phyloP scores from a whole-genome alignment of 2,113 vertebrate genomes.

The Antidorcas marsupialis region DNA sequence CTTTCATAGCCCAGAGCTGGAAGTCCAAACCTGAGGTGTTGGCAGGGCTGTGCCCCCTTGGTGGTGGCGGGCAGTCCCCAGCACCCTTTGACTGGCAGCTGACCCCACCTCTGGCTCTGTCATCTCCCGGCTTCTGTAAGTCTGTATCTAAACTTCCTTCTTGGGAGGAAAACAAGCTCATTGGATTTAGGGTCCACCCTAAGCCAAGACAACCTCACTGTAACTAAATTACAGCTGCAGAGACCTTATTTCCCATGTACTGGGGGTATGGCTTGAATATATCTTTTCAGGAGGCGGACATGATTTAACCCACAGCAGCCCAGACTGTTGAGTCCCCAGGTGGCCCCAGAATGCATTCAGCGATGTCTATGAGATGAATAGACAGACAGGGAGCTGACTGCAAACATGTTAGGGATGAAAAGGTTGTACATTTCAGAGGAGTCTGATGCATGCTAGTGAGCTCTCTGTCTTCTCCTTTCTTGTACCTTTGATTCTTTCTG shows the following conservation, averaged over 20 bases:
- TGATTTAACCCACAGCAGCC: background rate
- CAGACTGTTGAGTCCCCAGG: too few species aligned
- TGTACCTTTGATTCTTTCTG: fast-evolving
- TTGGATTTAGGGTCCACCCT: background rate
- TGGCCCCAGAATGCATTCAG: fast-evolving
- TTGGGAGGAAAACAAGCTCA: fast-evolving
- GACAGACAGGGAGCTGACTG: fast-evolving
- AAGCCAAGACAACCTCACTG: background rate
- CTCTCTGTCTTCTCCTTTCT: background rate
- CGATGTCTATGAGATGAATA: fast-evolving
- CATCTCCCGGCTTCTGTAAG: fast-evolving
- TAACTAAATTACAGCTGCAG: background rate
- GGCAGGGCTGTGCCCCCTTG: fast-evolving
- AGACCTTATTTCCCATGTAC: background rate
- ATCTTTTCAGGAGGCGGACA: background rate
- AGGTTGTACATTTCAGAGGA: background rate
- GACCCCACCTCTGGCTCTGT: fast-evolving
- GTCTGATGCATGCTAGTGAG: fast-evolving
- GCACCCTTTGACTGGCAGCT: background rate
- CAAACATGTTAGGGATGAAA: fast-evolving
- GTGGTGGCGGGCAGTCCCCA: fast-evolving
- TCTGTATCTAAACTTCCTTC: background rate
- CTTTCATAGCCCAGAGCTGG: background rate
- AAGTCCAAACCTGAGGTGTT: background rate
- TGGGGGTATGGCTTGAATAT: background rate